These are phyloP conservation scores for Macroteleia sp. DNA, from an alignment of 2,888 invertebrate genomes.

Conservation along the genomic window DNA sequence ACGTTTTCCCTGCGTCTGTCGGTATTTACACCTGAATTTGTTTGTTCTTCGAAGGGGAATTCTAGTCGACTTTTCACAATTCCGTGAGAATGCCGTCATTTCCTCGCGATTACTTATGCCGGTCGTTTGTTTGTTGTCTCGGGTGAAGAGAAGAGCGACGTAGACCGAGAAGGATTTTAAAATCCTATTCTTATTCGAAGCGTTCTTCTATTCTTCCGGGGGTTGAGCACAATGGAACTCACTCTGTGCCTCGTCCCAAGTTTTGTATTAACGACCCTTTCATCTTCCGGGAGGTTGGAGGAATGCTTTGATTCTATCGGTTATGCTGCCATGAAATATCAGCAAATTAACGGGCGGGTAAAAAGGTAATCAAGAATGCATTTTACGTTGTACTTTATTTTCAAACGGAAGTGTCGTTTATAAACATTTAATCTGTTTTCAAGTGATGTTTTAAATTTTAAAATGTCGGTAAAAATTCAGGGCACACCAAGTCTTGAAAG, in stretches of 20 bases:
- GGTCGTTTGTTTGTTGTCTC: conserved; percentile 45
- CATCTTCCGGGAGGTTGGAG: conserved; percentile 63
- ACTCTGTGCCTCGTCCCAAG: conserved; percentile 59
- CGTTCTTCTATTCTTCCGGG: conserved; percentile 59
- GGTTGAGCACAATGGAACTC: conserved; percentile 68
- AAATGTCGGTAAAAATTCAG: too few relatives aligned
- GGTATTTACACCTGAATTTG: conserved; percentile 42
- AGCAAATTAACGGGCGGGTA: too few relatives aligned
- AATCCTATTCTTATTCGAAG: conserved; percentile 68
- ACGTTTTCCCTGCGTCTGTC: too few relatives aligned
- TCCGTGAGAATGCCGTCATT: too few relatives aligned
- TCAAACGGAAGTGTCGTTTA: too few relatives aligned
- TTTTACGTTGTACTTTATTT: too few relatives aligned
- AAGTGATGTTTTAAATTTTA: too few relatives aligned
- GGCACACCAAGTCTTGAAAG: too few relatives aligned
- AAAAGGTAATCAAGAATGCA: too few relatives aligned
- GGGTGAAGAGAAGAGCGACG: conserved; percentile 16
- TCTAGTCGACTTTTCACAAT: conserved; percentile 35
- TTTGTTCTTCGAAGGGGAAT: conserved; percentile 32
- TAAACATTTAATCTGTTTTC: too few relatives aligned
- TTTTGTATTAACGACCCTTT: conserved; percentile 77
- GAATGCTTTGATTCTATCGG: conserved; percentile 62
- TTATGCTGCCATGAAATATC: conserved; percentile 40
- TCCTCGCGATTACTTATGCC: conserved; percentile 44
- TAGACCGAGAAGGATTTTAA: conserved; percentile 57